Percentiles rank a stretch among this genome's conserved stretches.
These are phyloP conservation scores for Emydocephalus ijimae DNA, from an alignment of 2,113 vertebrate species.

Conservation along the genomic window DNA sequence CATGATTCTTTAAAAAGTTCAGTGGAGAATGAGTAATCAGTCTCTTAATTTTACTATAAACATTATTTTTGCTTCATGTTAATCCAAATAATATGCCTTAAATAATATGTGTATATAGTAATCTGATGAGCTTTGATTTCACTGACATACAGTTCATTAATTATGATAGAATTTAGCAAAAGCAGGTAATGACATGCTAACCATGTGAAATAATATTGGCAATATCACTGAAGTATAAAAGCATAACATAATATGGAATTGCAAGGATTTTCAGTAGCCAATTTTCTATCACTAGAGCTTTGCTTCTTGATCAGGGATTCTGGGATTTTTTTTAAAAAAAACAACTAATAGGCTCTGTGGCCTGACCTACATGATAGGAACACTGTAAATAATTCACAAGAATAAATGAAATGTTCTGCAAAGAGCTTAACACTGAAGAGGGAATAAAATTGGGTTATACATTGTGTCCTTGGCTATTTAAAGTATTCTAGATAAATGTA, in stretches of 20 bases:
- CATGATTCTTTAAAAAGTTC: constrained; percentile 32
- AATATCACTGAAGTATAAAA: background rate
- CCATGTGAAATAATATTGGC: background rate
- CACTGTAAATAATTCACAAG: background rate
- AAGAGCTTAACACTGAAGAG: background rate
- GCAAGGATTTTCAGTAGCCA: background rate
- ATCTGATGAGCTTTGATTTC: background rate
- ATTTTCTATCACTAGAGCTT: background rate
- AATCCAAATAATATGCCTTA: constrained; percentile 9
- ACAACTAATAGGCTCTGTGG: background rate
- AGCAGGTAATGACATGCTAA: background rate
- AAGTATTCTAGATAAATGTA: background rate
- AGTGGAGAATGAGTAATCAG: constrained; percentile 34
- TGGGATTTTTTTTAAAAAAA: background rate
- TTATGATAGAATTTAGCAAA: background rate
- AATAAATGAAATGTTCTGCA: background rate
- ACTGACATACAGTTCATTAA: background rate
- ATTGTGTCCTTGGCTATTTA: background rate
- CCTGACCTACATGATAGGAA: background rate
- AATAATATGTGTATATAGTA: background rate
- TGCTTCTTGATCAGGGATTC: background rate
- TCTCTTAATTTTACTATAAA: background rate
- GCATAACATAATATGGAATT: background rate
- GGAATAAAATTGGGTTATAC: background rate
- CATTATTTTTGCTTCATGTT: constrained; percentile 6